These are phyloP conservation scores for Falco novaeseelandiae DNA, from an alignment of 2,797 vertebrate genomes.

Conservation along the genomic window DNA sequence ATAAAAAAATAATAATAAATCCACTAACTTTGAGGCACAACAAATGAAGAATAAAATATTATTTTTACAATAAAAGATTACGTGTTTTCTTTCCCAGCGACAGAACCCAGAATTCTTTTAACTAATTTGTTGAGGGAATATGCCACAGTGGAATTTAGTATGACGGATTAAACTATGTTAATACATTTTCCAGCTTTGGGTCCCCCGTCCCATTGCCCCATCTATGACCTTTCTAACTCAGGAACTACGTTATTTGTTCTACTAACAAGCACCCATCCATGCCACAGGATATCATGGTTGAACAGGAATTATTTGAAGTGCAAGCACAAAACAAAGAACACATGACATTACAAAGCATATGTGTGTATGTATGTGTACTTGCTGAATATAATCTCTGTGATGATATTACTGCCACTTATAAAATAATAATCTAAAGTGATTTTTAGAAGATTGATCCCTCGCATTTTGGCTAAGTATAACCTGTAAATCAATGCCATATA, in stretches of 20 bases:
- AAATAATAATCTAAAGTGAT: background rate
- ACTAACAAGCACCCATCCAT: conserved; percentile 62
- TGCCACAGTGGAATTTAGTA: conserved; percentile 79
- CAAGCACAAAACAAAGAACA: conserved; percentile 1
- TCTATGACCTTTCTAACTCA: conserved; percentile 62
- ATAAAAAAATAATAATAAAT: background rate
- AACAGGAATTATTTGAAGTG: conserved; percentile 18
- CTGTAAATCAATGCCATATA: background rate
- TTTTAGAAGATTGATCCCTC: background rate
- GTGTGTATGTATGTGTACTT: background rate
- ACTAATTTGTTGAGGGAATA: conserved; percentile 80
- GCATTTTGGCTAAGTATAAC: background rate
- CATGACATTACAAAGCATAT: background rate
- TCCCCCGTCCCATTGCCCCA: conserved; percentile 61
- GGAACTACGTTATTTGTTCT: conserved; percentile 62
- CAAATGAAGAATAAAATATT: background rate
- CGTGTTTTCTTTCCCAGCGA: conserved; percentile 54
- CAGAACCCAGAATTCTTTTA: conserved; percentile 73
- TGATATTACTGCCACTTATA: background rate
- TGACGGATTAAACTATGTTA: conserved; percentile 80
- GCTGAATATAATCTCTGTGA: background rate
- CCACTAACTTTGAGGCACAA: background rate
- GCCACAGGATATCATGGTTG: conserved; percentile 16
- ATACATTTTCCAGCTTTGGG: conserved; percentile 76
- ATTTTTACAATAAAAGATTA: conserved; percentile 29